These are phyloP conservation scores for Gryon sp. DNA, from an alignment of 1,140 invertebrate species.

Conservation along the genomic window DNA sequence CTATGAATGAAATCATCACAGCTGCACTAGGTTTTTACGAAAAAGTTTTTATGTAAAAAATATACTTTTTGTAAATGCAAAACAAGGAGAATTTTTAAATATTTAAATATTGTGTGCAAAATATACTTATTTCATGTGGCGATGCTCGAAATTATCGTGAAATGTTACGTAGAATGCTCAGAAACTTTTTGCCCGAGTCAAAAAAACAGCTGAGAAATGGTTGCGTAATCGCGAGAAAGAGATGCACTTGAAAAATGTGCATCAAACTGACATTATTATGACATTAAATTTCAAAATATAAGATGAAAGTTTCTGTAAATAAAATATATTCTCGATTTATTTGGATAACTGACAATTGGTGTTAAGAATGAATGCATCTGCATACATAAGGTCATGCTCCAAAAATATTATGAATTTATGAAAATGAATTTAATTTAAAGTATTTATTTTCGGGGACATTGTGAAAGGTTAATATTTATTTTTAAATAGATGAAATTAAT, in stretches of 20 bases:
- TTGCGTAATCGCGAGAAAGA: conserved; percentile 17
- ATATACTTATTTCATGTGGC: conserved; percentile 8
- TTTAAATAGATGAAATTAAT: too few species aligned
- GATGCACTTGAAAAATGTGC: conserved; percentile 1
- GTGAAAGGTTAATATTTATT: too few species aligned
- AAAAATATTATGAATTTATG: too few species aligned
- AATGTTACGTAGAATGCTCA: conserved; percentile 18
- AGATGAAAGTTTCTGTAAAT: too few species aligned
- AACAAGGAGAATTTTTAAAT: conserved; percentile 3
- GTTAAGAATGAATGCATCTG: too few species aligned
- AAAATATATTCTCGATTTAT: too few species aligned
- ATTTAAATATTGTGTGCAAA: conserved; percentile 11
- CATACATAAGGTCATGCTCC: too few species aligned
- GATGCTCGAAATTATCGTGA: conserved; percentile 32
- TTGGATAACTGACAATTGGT: too few species aligned
- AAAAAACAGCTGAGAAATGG: conserved; percentile 19
- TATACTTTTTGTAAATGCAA: not conserved
- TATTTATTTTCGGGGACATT: too few species aligned
- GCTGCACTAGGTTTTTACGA: conserved; percentile 27
- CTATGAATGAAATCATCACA: conserved; percentile 22
- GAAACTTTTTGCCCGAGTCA: conserved; percentile 2
- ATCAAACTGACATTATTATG: conserved; percentile 9
- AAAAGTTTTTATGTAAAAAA: conserved; percentile 1
- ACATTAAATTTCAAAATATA: too few species aligned
- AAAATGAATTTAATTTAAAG: too few species aligned